Evolutionary conservation across 1,140 invertebrate genomes (phyloP).

Genomic region (Mizuhopecten yessoensis): DNA sequence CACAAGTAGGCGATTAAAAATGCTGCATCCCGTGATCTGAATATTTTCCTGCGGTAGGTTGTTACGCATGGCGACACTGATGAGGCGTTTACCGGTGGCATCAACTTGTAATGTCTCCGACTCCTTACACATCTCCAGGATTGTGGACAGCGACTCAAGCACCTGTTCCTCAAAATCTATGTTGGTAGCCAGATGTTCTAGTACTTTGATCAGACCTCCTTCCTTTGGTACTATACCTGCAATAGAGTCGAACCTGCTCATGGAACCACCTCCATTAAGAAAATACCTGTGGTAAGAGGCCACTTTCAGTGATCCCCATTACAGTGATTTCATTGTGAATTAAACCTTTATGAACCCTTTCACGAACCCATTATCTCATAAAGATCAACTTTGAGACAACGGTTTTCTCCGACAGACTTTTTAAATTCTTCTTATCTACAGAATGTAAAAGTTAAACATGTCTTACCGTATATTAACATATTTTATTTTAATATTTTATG

Average conservation of each 20-base stretch:
- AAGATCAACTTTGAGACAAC: too few species aligned
- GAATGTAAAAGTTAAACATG: too few species aligned
- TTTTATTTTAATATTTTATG: too few species aligned
- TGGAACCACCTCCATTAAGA: too few species aligned
- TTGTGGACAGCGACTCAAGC: conserved; percentile 71
- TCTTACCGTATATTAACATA: too few species aligned
- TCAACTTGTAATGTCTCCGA: conserved; percentile 65
- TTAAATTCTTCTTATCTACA: too few species aligned
- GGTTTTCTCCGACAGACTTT: too few species aligned
- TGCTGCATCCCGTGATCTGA: conserved; percentile 75
- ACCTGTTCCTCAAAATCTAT: conserved; percentile 78
- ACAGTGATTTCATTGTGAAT: not conserved
- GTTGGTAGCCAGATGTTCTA: conserved; percentile 73
- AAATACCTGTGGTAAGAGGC: too few species aligned
- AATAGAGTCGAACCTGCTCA: not conserved
- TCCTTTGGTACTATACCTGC: conserved; percentile 72
- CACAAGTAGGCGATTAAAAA: conserved; percentile 76
- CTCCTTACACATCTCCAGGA: conserved; percentile 72
- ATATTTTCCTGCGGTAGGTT: conserved; percentile 69
- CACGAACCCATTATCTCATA: too few species aligned
- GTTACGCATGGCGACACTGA: conserved; percentile 61
- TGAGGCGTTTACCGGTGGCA: conserved; percentile 62
- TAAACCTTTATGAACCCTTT: not conserved
- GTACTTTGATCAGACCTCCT: conserved; percentile 65
- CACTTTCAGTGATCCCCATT: too few species aligned